Conservation (phyloP, 1,140 invertebrate genomes). For the Conus ventricosus region DNA sequence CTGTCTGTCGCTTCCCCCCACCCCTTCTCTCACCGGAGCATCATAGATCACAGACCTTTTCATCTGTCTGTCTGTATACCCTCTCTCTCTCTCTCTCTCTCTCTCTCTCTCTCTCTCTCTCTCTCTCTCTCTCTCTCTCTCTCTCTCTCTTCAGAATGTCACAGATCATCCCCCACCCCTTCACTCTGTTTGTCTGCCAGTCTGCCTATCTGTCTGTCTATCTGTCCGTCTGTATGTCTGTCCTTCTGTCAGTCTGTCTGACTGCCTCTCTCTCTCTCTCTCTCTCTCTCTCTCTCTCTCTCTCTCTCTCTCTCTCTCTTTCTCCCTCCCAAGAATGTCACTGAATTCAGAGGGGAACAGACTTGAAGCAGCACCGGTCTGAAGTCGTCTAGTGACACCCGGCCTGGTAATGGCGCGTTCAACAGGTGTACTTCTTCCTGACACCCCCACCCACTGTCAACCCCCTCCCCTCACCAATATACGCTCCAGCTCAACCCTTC, state of each 20-base stretch:
- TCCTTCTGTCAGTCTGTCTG: too few relatives aligned
- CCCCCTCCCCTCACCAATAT: background rate
- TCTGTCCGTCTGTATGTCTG: too few relatives aligned
- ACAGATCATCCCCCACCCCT: background rate
- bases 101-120: background rate
- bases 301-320: too few relatives aligned
- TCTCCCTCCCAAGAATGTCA: too few relatives aligned
- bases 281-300: background rate
- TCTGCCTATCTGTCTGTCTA: too few relatives aligned
- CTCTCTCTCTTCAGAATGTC: background rate
- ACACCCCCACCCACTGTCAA: background rate
- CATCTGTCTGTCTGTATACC: too few relatives aligned
- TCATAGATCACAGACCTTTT: too few relatives aligned
- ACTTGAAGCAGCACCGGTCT: background rate
- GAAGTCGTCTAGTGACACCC: background rate
- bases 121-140: background rate
- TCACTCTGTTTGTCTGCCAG: background rate
- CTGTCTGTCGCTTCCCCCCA: too few relatives aligned
- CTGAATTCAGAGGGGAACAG: background rate
- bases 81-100: background rate
- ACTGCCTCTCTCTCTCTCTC: background rate
- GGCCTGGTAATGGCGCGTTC: constrained; percentile 4
- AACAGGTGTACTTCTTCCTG: constrained; percentile 1
- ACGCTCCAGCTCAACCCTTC: background rate
- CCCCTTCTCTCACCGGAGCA: too few relatives aligned